Conservation (phyloP, 1,140 invertebrate species). For the Pseudobourletiella spinata region DNA sequence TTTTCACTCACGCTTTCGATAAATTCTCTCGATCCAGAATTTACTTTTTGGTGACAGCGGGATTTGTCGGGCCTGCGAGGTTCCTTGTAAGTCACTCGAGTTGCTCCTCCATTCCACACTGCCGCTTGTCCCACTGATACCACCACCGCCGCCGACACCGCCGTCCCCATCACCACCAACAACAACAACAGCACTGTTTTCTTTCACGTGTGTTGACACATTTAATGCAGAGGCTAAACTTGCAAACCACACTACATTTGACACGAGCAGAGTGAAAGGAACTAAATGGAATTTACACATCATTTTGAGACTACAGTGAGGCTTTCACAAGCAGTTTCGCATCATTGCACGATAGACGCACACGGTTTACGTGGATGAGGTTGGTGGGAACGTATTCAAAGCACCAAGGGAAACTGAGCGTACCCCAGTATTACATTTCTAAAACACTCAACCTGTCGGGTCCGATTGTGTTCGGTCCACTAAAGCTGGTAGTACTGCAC, state of each 20-base stretch:
- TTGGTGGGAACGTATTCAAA: not conserved
- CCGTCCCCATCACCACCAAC: not conserved
- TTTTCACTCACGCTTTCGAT: slow-evolving; percentile 18
- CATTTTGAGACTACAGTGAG: not conserved
- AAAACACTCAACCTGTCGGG: not conserved
- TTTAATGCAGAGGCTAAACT: not conserved
- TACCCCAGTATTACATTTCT: no score
- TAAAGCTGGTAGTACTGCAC: no score
- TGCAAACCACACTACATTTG: slow-evolving; percentile 3
- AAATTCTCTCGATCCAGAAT: slow-evolving; percentile 20
- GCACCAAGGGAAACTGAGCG: not conserved
- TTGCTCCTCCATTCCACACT: not conserved
- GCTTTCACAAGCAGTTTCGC: not conserved
- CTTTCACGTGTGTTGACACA: not conserved
- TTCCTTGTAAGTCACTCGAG: not conserved
- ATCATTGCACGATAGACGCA: not conserved
- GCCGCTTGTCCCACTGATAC: not conserved
- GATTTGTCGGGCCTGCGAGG: not conserved
- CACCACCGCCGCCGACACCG: no score
- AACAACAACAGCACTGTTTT: not conserved
- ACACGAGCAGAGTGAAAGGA: not conserved
- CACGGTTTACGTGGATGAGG: no score
- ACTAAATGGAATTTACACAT: slow-evolving; percentile 10
- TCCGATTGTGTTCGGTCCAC: not conserved
- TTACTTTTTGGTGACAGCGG: slow-evolving; percentile 16